Evolutionary conservation across 2,888 invertebrate genomes (phyloP).

Genomic region (Scrobipalpa costella): DNA sequence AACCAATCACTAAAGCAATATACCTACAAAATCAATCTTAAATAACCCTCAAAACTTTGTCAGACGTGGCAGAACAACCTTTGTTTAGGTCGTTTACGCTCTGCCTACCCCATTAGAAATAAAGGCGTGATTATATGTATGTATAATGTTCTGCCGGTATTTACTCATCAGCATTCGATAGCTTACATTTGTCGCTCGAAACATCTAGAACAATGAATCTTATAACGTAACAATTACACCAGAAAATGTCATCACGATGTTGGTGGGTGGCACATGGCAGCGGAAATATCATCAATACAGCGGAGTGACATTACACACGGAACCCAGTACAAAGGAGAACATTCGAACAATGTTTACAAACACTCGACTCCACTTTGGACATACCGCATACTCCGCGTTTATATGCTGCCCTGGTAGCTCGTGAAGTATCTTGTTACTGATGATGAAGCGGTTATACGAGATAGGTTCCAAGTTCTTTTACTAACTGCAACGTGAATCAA

Average conservation of each 20-base stretch:
- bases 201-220: slow-evolving; percentile 6
- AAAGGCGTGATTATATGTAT: too few species aligned
- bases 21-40: too few species aligned
- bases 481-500: too few species aligned
- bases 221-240: background rate
- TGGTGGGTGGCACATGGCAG: background rate
- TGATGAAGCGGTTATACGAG: background rate
- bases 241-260: background rate
- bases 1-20: too few species aligned
- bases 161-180: background rate
- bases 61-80: too few species aligned
- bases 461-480: too few species aligned
- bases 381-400: background rate
- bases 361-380: slow-evolving; percentile 7
- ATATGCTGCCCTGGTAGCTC: background rate
- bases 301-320: slow-evolving; percentile 1
- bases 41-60: too few species aligned
- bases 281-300: slow-evolving; percentile 7
- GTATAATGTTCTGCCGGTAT: too few species aligned
- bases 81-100: too few species aligned
- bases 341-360: slow-evolving; percentile 24
- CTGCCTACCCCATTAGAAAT: too few species aligned
- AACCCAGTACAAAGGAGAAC: slow-evolving; percentile 19
- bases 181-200: background rate
- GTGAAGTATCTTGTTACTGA: background rate